Evolutionary conservation across 2,797 vertebrate species (phyloP).

Genomic region (Thalassophryne amazonica): DNA sequence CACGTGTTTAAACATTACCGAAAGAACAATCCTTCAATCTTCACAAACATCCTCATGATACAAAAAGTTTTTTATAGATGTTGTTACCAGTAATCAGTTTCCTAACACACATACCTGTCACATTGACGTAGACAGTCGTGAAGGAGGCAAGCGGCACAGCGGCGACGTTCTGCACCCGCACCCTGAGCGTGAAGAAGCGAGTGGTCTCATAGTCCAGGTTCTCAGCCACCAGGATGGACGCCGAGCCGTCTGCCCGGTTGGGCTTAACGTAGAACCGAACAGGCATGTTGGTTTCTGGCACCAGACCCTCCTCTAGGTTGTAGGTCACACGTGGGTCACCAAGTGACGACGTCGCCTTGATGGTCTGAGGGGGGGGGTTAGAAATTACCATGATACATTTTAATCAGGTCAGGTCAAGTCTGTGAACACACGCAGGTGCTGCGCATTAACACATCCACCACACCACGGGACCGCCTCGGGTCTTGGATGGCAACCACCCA

Average conservation of each 20-base stretch:
- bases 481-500: no score
- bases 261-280: constrained; percentile 89
- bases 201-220: constrained; percentile 88
- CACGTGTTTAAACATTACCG: no score
- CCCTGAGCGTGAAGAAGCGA: constrained; percentile 80
- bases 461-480: no score
- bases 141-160: constrained; percentile 87
- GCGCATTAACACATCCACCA: no score
- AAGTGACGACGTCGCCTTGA: constrained; percentile 86
- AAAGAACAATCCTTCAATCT: no score
- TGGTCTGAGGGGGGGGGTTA: constrained; percentile 72
- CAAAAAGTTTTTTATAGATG: no score
- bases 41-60: no score
- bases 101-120: constrained; percentile 80
- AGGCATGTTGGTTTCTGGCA: constrained; percentile 89
- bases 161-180: constrained; percentile 87
- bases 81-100: no score
- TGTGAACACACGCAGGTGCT: no score
- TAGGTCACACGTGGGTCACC: constrained; percentile 87
- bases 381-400: no score
- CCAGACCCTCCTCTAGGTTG: constrained; percentile 88
- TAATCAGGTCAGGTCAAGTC: no score
- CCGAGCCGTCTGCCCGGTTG: constrained; percentile 84
- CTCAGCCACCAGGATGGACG: constrained; percentile 86
- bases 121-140: constrained; percentile 82